These are phyloP conservation scores for Arrhamphus sclerolepis DNA, from an alignment of 2,797 vertebrate genomes.

Conservation along the genomic window DNA sequence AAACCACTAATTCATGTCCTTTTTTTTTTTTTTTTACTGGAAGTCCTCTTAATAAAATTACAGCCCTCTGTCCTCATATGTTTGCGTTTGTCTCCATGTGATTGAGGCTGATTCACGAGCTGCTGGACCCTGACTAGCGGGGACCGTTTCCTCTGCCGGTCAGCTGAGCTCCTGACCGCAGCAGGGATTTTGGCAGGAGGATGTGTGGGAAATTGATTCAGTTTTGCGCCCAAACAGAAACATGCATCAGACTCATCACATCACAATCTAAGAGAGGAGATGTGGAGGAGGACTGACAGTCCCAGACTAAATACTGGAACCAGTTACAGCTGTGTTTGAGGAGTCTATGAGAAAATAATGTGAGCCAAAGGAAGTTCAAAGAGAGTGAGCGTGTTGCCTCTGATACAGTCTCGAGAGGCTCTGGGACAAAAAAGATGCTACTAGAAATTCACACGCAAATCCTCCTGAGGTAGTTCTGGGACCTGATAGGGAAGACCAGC, in stretches of 20 bases:
- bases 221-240: constrained; percentile 10
- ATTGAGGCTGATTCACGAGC: constrained; percentile 26
- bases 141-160: constrained; percentile 12
- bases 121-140: constrained; percentile 22
- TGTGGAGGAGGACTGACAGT: neutral
- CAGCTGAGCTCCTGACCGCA: constrained; percentile 11
- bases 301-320: neutral
- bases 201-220: constrained; percentile 39
- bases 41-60: constrained; percentile 64
- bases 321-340: neutral
- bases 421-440: neutral
- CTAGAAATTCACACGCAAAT: neutral
- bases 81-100: constrained; percentile 20
- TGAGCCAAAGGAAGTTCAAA: no score
- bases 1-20: constrained; percentile 66
- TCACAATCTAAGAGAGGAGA: constrained; percentile 10
- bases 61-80: constrained; percentile 38
- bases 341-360: neutral
- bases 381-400: neutral
- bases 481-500: no score
- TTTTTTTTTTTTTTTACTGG: constrained; percentile 47
- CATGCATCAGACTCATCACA: constrained; percentile 24
- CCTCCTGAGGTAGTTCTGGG: no score
- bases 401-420: neutral
- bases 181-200: constrained; percentile 23